phyloP scores from a whole-genome alignment of 2,888 invertebrate genomes.

The Aphidius colemani region DNA sequence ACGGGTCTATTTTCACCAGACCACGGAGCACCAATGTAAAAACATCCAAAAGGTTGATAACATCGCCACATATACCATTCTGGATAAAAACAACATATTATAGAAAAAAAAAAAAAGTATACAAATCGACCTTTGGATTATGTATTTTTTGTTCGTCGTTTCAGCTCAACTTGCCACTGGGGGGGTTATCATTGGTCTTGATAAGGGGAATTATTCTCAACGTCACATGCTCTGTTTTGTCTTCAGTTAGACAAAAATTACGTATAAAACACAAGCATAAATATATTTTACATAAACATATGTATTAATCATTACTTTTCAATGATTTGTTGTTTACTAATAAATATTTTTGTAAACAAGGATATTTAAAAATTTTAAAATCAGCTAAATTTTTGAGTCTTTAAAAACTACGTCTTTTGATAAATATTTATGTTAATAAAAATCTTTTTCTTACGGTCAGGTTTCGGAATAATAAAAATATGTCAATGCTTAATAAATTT shows the following conservation, averaged over 20 bases:
- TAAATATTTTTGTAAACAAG: no score
- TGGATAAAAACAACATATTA: conserved; percentile 26
- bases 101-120: no score
- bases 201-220: conserved; percentile 24
- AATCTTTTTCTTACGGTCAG: background rate
- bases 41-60: conserved; percentile 81
- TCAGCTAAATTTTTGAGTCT: no score
- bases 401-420: no score
- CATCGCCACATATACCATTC: conserved; percentile 66
- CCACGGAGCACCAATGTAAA: conserved; percentile 79
- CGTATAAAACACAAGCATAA: no score
- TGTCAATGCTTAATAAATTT: background rate
- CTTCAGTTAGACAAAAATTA: conserved; percentile 16
- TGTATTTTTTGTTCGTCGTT: background rate
- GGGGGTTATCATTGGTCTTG: background rate
- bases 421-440: no score
- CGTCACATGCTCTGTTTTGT: conserved; percentile 39
- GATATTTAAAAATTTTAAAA: no score
- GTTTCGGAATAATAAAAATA: background rate
- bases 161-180: conserved; percentile 8
- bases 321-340: no score
- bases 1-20: conserved; percentile 77
- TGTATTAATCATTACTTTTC: no score
- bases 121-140: background rate
- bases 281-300: no score